Percentiles rank a stretch among this genome's conserved stretches.
These are phyloP conservation scores for Heliconius himera DNA, from an alignment of 1,140 invertebrate species.

Conservation along the genomic window DNA sequence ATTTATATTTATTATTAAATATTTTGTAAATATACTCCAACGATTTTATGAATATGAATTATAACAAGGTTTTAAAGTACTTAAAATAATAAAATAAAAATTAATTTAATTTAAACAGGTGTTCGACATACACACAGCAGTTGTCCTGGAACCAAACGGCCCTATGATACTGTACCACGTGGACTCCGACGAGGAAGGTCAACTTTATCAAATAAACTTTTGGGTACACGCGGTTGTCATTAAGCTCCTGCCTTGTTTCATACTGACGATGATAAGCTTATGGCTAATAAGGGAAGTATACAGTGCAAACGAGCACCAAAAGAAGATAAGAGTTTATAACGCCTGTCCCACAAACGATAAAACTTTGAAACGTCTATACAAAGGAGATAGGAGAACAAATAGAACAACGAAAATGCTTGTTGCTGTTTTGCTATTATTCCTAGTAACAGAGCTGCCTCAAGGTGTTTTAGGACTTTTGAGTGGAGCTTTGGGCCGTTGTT, in stretches of 20 bases:
- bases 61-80: too few species aligned
- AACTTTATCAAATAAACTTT: conserved; percentile 87
- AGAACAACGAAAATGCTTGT: conserved; percentile 95
- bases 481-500: conserved; percentile 86
- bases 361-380: conserved; percentile 85
- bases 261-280: conserved; percentile 91
- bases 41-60: too few species aligned
- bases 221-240: conserved; percentile 93
- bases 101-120: conserved; percentile 49
- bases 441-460: conserved; percentile 94
- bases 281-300: conserved; percentile 89
- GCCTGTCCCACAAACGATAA: conserved; percentile 71
- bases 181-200: conserved; percentile 83
- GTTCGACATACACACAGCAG: conserved; percentile 71
- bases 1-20: too few species aligned
- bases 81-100: neutral
- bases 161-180: conserved; percentile 85
- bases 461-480: conserved; percentile 88
- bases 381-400: conserved; percentile 84
- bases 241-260: conserved; percentile 91
- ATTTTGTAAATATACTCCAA: too few species aligned
- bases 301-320: conserved; percentile 72
- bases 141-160: conserved; percentile 67
- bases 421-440: conserved; percentile 92
- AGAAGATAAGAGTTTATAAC: conserved; percentile 66